Percentiles rank a stretch among this genome's conserved stretches.
Evolutionary conservation across 2,113 vertebrate genomes (phyloP).

Genomic region (Mionectes macconnelli): DNA sequence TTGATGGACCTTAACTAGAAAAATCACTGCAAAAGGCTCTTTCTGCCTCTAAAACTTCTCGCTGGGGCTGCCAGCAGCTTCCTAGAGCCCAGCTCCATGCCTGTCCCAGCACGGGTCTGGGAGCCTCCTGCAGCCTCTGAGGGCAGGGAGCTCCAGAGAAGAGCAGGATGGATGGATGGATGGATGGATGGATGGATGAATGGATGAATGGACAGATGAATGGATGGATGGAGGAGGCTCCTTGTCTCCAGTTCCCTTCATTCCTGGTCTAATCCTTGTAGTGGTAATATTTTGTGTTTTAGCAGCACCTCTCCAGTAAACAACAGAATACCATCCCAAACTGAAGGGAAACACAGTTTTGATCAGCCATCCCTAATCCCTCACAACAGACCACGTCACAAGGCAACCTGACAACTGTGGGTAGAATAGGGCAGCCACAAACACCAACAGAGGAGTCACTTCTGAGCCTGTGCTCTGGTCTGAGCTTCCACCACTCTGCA

Average conservation of each 20-base stretch:
- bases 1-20: not conserved
- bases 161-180: not conserved
- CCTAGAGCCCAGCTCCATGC: not conserved
- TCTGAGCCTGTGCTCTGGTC: not conserved
- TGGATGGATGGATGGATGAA: not conserved
- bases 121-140: not conserved
- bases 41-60: not conserved
- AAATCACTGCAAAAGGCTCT: not conserved
- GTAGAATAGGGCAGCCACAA: not conserved
- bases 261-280: not conserved
- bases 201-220: not conserved
- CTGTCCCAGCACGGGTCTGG: not conserved
- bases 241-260: not conserved
- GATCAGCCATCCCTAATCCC: not conserved
- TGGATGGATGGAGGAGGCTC: no score
- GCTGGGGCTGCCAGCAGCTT: not conserved
- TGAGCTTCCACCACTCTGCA: not conserved
- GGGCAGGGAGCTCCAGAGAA: not conserved
- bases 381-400: rapidly evolving
- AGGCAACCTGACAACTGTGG: not conserved
- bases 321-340: not conserved
- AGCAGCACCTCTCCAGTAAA: not conserved
- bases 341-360: not conserved
- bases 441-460: not conserved
- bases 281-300: not conserved